Conservation (phyloP, 2,797 vertebrate genomes). For the Hephaestus fuliginosus region DNA sequence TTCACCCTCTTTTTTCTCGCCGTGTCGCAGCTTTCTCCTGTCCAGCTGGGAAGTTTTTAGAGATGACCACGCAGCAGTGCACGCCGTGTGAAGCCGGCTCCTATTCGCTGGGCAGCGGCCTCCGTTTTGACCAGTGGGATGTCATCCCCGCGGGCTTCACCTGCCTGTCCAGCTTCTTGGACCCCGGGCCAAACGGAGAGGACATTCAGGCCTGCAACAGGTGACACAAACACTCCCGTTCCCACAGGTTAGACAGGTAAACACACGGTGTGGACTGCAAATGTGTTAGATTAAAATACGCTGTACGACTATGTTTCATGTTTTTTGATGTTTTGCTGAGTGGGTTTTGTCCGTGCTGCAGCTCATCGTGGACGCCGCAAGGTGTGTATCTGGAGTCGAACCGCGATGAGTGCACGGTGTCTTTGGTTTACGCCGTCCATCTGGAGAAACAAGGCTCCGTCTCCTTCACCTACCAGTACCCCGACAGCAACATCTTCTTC, state of each 20-base stretch:
- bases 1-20: not conserved
- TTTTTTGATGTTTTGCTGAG: not conserved
- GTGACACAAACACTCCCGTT: slow-evolving; percentile 75
- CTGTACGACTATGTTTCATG: not conserved
- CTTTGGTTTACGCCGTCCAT: slow-evolving; percentile 95
- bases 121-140: slow-evolving; percentile 98
- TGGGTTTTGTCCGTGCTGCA: slow-evolving; percentile 64
- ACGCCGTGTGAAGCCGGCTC: slow-evolving; percentile 93
- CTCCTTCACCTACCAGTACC: slow-evolving; percentile 97
- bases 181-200: slow-evolving; percentile 84
- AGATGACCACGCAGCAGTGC: slow-evolving; percentile 95
- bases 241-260: not conserved
- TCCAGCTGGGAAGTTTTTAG: slow-evolving; percentile 92
- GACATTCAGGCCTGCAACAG: slow-evolving; percentile 91
- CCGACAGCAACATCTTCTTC: slow-evolving; percentile 99
- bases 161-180: slow-evolving; percentile 92
- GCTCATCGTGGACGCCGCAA: slow-evolving; percentile 94
- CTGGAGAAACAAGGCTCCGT: slow-evolving; percentile 95
- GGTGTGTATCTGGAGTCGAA: slow-evolving; percentile 96
- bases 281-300: not conserved
- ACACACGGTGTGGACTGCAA: not conserved
- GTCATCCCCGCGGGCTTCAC: slow-evolving; percentile 94
- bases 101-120: slow-evolving; percentile 95
- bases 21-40: slow-evolving; percentile 92
- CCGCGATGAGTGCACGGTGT: slow-evolving; percentile 95